These are phyloP conservation scores for Thaumatotibia leucotreta DNA, from an alignment of 1,140 invertebrate genomes.

Conservation along the genomic window DNA sequence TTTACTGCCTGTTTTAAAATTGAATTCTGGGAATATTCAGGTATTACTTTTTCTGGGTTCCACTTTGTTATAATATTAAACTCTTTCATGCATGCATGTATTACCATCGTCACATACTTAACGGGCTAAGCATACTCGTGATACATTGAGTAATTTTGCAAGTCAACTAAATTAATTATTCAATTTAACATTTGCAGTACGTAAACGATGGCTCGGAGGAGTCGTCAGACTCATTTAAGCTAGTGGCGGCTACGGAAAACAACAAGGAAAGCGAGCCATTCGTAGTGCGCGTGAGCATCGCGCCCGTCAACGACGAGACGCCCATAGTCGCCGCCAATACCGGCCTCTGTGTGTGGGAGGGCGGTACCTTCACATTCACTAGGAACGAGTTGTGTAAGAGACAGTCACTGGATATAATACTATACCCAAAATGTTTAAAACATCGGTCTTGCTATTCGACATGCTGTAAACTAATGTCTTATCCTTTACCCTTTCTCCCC, in stretches of 20 bases:
- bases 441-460: too few relatives aligned
- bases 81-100: too few relatives aligned
- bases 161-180: neutral
- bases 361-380: constrained; percentile 85
- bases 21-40: constrained; percentile 80
- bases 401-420: too few relatives aligned
- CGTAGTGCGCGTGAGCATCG: constrained; percentile 81
- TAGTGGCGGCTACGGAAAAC: constrained; percentile 82
- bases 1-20: constrained; percentile 84
- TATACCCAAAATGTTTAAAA: too few relatives aligned
- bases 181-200: constrained; percentile 78
- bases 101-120: too few relatives aligned
- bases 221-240: constrained; percentile 82
- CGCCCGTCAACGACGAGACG: constrained; percentile 91
- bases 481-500: too few relatives aligned
- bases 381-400: constrained; percentile 83
- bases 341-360: constrained; percentile 91
- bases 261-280: constrained; percentile 87
- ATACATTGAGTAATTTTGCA: too few relatives aligned
- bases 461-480: too few relatives aligned
- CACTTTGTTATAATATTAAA: too few relatives aligned
- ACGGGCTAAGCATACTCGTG: too few relatives aligned
- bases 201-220: constrained; percentile 93
- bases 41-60: constrained; percentile 40
- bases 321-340: constrained; percentile 91